Percentiles rank a stretch among this genome's conserved stretches.
phyloP scores from a whole-genome alignment of 2,888 invertebrate genomes.

The Pachycephus smyrnensis region DNA sequence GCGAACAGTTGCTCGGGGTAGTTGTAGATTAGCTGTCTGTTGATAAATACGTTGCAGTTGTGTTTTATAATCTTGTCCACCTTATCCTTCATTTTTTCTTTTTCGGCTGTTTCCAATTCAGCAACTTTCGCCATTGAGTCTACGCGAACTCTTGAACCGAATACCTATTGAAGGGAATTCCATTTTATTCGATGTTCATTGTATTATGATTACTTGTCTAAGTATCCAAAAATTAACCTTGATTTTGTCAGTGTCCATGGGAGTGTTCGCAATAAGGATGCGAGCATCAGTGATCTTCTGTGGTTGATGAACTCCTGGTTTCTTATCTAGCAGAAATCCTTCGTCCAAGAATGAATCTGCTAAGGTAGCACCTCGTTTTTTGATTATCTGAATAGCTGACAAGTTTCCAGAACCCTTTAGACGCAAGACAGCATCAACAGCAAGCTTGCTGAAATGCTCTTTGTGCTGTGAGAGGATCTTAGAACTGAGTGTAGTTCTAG shows the following conservation, averaged over 20 bases:
- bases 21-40: constrained; percentile 98
- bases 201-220: not conserved
- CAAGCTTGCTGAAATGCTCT: constrained; percentile 94
- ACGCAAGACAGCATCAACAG: constrained; percentile 95
- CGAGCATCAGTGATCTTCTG: constrained; percentile 94
- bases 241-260: constrained; percentile 99
- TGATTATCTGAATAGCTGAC: constrained; percentile 97
- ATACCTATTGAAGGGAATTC: constrained; percentile 69
- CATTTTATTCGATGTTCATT: not conserved
- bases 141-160: constrained; percentile 94
- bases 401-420: constrained; percentile 96
- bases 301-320: constrained; percentile 97
- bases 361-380: constrained; percentile 93
- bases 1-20: constrained; percentile 99
- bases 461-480: constrained; percentile 98
- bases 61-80: constrained; percentile 95
- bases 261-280: constrained; percentile 98
- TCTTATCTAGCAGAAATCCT: constrained; percentile 95
- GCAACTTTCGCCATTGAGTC: constrained; percentile 96
- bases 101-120: constrained; percentile 96
- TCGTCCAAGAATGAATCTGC: constrained; percentile 97
- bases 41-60: constrained; percentile 97
- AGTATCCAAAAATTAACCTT: constrained; percentile 72
- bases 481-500: constrained; percentile 96
- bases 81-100: constrained; percentile 99